Evolutionary conservation across 37 sponge, comb jelly and placozoan genomes (phyloP).

Genomic region (Ephydatia muelleri): DNA sequence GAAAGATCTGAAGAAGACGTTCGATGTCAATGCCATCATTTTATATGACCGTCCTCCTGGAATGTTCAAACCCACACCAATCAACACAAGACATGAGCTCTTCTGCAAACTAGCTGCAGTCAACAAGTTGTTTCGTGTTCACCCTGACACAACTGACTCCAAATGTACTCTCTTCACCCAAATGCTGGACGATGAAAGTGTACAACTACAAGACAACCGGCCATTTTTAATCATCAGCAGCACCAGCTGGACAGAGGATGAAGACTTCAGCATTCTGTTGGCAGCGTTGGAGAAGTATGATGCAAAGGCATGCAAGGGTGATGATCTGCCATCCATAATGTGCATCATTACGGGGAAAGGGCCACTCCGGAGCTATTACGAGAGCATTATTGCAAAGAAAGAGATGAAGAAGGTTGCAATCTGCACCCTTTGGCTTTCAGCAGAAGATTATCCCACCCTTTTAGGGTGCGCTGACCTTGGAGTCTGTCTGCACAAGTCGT

Average conservation of each 20-base stretch:
- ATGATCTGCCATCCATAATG: conserved; percentile 66
- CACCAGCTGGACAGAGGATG: conserved; percentile 99
- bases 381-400: conserved; percentile 63
- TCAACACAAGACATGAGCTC: conserved; percentile 71
- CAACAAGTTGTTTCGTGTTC: not conserved
- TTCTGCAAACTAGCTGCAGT: not conserved
- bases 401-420: conserved; percentile 63
- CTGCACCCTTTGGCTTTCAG: conserved; percentile 88
- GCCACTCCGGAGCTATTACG: conserved; percentile 83
- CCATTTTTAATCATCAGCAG: conserved; percentile 93
- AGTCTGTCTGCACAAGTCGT: conserved; percentile 92
- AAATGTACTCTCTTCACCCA: conserved; percentile 34
- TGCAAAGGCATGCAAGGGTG: conserved; percentile 12
- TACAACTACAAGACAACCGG: conserved; percentile 50
- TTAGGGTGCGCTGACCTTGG: conserved; percentile 91
- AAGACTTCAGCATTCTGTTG: conserved; percentile 93
- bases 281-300: conserved; percentile 88
- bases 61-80: conserved; percentile 53
- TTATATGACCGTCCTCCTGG: conserved; percentile 87
- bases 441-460: conserved; percentile 88
- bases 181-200: not conserved
- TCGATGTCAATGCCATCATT: conserved; percentile 73
- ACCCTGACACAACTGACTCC: not conserved
- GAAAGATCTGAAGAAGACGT: conserved; percentile 70
- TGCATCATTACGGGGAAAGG: conserved; percentile 96